Evolutionary conservation across 2,888 invertebrate species (phyloP), one percentile per base, ranked within the genome.

Genomic region (Quadriops clusia): DNA sequence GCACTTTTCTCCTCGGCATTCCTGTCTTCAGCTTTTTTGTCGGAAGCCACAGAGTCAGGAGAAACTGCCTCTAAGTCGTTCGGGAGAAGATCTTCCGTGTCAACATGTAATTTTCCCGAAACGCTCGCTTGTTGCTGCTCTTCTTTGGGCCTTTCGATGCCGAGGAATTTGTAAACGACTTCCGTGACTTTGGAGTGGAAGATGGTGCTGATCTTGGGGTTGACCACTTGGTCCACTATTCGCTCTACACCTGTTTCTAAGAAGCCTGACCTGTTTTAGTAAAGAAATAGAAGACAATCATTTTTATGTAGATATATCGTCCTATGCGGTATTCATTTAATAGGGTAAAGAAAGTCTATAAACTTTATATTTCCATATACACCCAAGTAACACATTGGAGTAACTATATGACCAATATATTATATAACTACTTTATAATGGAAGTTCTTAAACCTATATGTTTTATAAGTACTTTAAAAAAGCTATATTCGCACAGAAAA

Each of bases 181-280:
- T 89, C 85, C 59, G 90, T 89, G 5, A 94, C 84, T 68, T 85
- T 80, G 1, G 91, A 86, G 52, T 85, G 78, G 55, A 93, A 89
- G 7, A 86, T 75, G 3, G 83, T 74, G 39, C 78, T 75, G 5
- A 93, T 83, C 66, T 93, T 93, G 0, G 90, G 89, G 58, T 90
- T 89, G 0, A 94, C 89, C 1, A 93, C 90, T 67, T 95, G 94
- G 54, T 93, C 91, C 0, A 94, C 90, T 39, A 95, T 90, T 42
- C 91, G 74, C 56, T 93, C 90, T 3, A 94, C 86, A 5, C 94
- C 94, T 43, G 78, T 80, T 49, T 89, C 86, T 42, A 94, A 64
- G 59, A 83, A 89, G 23, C 86, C 85, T 31, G 86, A 84, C 51
- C 87, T 87, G 63, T n/a, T n/a, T n/a, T n/a, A n/a, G n/a, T n/a